A percentile compares a stretch with the other conserved stretches of the same genome.
These are phyloP conservation scores for Tragelaphus strepsiceros DNA, from an alignment of 2,113 vertebrate species.

Conservation along the genomic window DNA sequence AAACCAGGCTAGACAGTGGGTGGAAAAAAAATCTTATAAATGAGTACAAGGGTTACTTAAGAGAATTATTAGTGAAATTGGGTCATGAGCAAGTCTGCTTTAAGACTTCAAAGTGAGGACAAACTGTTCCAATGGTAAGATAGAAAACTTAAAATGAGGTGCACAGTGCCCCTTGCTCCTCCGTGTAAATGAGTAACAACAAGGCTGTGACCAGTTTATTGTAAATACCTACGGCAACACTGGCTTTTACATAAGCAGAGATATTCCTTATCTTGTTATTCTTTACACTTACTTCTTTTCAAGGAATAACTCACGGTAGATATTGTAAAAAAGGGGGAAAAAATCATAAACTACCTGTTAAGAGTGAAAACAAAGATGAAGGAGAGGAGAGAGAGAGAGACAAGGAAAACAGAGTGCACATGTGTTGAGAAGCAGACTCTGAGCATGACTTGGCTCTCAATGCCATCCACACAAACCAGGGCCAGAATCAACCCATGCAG, in stretches of 20 bases:
- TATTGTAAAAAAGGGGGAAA: background rate
- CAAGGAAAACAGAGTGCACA: conserved; percentile 12
- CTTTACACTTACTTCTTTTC: conserved; percentile 32
- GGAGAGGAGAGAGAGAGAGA: background rate
- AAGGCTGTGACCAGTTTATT: background rate
- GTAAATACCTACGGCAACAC: background rate
- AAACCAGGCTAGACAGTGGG: conserved; percentile 84
- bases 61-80: conserved; percentile 85
- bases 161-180: conserved; percentile 58
- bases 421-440: conserved; percentile 52
- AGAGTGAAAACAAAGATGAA: background rate
- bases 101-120: conserved; percentile 78
- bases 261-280: conserved; percentile 20
- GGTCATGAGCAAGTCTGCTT: conserved; percentile 81
- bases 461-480: conserved; percentile 61
- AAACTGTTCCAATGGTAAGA: conserved; percentile 65
- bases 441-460: conserved; percentile 52
- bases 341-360: conserved; percentile 66
- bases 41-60: conserved; percentile 83
- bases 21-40: conserved; percentile 74
- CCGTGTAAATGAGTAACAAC: conserved; percentile 6
- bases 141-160: conserved; percentile 65
- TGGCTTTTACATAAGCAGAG: background rate
- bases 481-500: conserved; percentile 65
- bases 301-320: conserved; percentile 64